A percentile compares a stretch with the other conserved stretches of the same genome.
Conservation (phyloP, 1,140 invertebrate species). For the Pogonus chalceus region DNA sequence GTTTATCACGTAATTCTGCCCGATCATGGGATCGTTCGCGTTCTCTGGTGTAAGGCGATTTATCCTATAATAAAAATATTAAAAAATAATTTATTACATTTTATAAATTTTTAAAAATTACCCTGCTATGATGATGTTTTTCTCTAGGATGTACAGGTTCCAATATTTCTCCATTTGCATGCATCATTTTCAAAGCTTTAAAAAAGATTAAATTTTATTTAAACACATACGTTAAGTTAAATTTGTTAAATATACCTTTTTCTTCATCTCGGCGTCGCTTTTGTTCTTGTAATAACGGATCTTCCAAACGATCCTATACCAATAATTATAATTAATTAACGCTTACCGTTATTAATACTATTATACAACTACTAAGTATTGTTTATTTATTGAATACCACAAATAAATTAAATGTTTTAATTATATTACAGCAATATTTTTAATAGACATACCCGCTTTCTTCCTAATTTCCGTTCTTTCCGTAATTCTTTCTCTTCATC, state of each 20-base stretch:
- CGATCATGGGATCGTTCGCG: slow-evolving; percentile 55
- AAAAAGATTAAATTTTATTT: slow-evolving; percentile 17
- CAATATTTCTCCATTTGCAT: slow-evolving; percentile 46
- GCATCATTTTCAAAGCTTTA: slow-evolving; percentile 36
- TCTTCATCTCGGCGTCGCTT: slow-evolving; percentile 64
- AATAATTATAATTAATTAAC: no score
- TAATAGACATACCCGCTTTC: slow-evolving; percentile 51
- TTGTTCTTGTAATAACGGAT: slow-evolving; percentile 50
- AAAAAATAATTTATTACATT: slow-evolving; percentile 7
- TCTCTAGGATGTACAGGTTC: slow-evolving; percentile 37
- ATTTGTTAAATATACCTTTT: slow-evolving; percentile 45
- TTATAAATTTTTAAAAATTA: slow-evolving; percentile 24
- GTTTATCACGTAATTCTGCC: slow-evolving; percentile 58
- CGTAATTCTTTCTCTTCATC: slow-evolving; percentile 60
- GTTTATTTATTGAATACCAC: neutral
- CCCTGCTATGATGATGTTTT: slow-evolving; percentile 47
- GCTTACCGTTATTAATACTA: no score
- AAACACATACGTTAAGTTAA: neutral
- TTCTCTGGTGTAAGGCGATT: slow-evolving; percentile 53
- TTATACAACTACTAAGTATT: neutral
- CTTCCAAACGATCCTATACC: slow-evolving; percentile 62
- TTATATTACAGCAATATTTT: neutral
- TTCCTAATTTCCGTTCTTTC: slow-evolving; percentile 62
- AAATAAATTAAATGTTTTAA: slow-evolving; percentile 1
- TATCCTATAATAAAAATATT: slow-evolving; percentile 45